Base-by-base conservation (phyloP, 2,113 vertebrate genomes). In the Clarias gariepinus region DNA sequence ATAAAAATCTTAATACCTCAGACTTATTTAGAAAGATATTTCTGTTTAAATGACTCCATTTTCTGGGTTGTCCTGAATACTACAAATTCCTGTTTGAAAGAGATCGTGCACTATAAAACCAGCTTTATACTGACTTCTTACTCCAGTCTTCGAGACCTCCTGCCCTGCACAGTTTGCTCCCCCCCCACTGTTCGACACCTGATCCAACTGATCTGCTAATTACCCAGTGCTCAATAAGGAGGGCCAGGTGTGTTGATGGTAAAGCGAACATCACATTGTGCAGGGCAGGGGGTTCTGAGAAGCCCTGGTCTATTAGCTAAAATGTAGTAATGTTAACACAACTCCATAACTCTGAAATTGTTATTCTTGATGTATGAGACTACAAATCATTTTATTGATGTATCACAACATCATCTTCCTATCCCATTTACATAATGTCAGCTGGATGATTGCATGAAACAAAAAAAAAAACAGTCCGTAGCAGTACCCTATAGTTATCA, bases 181-280 rank as follows among this genome's bases (percentile, higher is more conserved):
- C 47, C 47, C 47, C 41, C 76, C 18, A 55, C 76, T 57, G 76
- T 57, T 78, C 15, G 9, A 55, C 76, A 78, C 76, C 76, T 78
- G 76, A 78, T 78, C 76, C 52, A 78, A 78, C 25, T 18, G 52
- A 18, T 78, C 15, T 30, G 52, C 13, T 78, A 55, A 78, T 78
- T 78, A 47, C 76, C 55, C 15, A 78, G 25, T n/a, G 13, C 76
- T 78, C 28, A 78, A 78, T 55, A n/a, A 30, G 13, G 47, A 57
- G n/a, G 52, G 25, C 52, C 25, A 55, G 76, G 52, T 57, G 76
- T 78, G n/a, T 55, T 78, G 76, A 77, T 18, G 25, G n/a, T 55
- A n/a, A 52, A 16, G 7, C 28, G 52, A 55, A 78, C 0, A 23
- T 16, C 73, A 76, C 41, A 53, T 12, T 53, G 73, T 53, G 47